phyloP scores from a whole-genome alignment of 2,888 invertebrate species.

The Amiota minor region DNA sequence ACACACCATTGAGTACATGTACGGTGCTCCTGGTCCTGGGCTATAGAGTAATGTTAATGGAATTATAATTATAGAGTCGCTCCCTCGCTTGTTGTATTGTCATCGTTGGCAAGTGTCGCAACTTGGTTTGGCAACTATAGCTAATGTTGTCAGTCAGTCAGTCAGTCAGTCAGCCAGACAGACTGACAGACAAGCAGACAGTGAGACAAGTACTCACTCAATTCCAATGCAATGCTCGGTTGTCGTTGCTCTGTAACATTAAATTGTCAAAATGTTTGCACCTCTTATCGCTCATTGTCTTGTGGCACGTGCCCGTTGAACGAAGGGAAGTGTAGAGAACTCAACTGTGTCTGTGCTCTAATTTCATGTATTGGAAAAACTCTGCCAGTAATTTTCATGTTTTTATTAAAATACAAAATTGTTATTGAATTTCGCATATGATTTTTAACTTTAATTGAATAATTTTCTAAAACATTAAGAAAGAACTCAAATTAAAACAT shows the following conservation, averaged over 20 bases:
- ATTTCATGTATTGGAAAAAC: not conserved
- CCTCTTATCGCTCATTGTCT: conserved; percentile 56
- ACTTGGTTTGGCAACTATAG: conserved; percentile 46
- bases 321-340: conserved; percentile 11
- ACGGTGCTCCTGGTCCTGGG: conserved; percentile 39
- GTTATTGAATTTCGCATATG: not conserved
- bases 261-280: conserved; percentile 71
- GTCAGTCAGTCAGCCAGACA: conserved; percentile 41
- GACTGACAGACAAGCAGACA: conserved; percentile 27
- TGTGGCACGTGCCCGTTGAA: conserved; percentile 55
- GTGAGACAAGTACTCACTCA: conserved; percentile 23
- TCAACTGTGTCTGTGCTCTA: not conserved
- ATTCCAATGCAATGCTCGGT: conserved; percentile 20
- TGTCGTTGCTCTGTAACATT: conserved; percentile 57
- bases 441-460: not conserved
- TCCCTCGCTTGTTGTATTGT: conserved; percentile 45
- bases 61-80: conserved; percentile 71
- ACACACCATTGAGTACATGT: too few species aligned
- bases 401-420: not conserved
- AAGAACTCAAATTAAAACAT: too few species aligned
- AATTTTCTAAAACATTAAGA: too few species aligned
- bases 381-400: not conserved
- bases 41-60: conserved; percentile 60
- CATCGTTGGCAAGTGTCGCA: conserved; percentile 6
- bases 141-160: conserved; percentile 63